Base-by-base conservation (phyloP, 1,140 invertebrate species). In the Diplogasteroides magnus region DNA sequence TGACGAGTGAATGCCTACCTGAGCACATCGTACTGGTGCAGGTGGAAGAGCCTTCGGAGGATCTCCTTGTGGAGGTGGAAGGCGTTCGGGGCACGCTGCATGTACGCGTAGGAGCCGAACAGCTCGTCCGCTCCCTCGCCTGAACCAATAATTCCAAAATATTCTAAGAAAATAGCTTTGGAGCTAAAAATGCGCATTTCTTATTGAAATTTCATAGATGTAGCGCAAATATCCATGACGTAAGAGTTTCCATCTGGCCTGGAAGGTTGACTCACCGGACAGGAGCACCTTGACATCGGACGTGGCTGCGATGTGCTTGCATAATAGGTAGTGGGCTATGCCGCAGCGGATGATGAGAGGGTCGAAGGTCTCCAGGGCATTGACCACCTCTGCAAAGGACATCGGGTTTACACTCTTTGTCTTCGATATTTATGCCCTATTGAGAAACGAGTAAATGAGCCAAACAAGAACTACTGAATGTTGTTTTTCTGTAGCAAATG, bases 51-150 rank as follows among this genome's bases (percentile, higher is more conserved):
- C 48, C 80, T 69, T 23, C 80, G 74, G 23, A 79, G 62, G 6
- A 83, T 80, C 69, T 82, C 80, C 25, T 72, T 78, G 63, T 82
- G 81, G 2, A 82, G 70, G 64, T 80, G 77, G 23, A 68, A 64
- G 1, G 69, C 64, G 67, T 68, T 83, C n/a, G 80, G 80, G 14
- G 80, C 80, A 32, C 72, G 57, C 67, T 77, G 79, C 81, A 82
- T 82, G 67, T 82, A 82, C 26, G 77, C 77, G 64, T 82, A 82
- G 19, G 79, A 82, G n/a, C 80, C 80, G 61, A 82, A 82, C 25
- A 82, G 67, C 73, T 82, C 80, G 73, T 82, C 80, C 25, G 80
- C 80, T 6, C 80, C 80, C 73, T 82, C 80, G 32, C 80, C 79
- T 59, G 65, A 74, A 72, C 69, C 19, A 48, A 48, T 48, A 6